Base-by-base conservation (phyloP, 2,888 invertebrate species). In the Sepiola atlantica region DNA sequence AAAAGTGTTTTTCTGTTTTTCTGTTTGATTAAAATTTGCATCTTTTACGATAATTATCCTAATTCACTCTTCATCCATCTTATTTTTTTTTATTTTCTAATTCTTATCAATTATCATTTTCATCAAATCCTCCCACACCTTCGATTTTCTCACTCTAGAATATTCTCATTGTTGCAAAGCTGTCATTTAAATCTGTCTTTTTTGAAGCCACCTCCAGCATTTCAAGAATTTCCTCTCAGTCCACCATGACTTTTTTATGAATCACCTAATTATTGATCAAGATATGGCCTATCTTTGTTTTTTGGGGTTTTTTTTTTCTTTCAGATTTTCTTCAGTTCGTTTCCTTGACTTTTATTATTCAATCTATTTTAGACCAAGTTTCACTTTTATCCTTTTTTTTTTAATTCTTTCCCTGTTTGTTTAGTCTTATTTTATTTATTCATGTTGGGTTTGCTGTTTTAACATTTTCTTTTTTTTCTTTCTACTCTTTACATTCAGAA, bases 191-290 rank as follows among this genome's bases (percentile, higher is more conserved):
- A 77, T 16, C n/a, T 77, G 77, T 16, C 77, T 32, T 8, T 45
- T 77, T 77, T 32, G 32, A 77, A 77, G n/a, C 77, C 77, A 77
- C n/a, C n/a, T n/a, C 77, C n/a, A 77, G n/a, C n/a, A 77, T 77
- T 77, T 77, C 77, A 77, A 77, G n/a, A 77, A 32, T 77, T 77
- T 32, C n/a, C 77, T 77, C 32, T n/a, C n/a, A 77, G 16, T 77
- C n/a, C 77, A 77, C n/a, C n/a, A n/a, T 77, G n/a, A 77, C 45
- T 45, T 77, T 77, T 77, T n/a, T 77, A 77, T 77, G 77, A 77
- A 77, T 77, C n/a, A 77, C n/a, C 77, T 77, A 77, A 77, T 45
- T 45, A 45, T 77, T n/a, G 77, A 77, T 77, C n/a, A 77, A 45
- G n/a, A 77, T 77, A n/a, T 32, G n/a, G n/a, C 77, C n/a, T 32